These are phyloP conservation scores for Mythimna albipuncta DNA, from an alignment of 2,888 invertebrate genomes.

Conservation along the genomic window DNA sequence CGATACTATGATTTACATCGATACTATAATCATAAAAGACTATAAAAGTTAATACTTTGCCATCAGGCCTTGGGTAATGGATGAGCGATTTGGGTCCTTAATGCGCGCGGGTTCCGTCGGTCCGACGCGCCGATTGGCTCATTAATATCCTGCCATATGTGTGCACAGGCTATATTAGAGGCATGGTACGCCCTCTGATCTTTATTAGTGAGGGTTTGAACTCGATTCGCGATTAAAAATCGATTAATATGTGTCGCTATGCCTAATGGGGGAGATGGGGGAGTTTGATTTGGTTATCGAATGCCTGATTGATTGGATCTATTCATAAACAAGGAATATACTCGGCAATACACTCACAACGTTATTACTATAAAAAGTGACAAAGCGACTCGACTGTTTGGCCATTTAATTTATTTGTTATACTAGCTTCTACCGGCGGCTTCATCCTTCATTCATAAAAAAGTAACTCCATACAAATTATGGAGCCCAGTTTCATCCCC, in stretches of 20 bases:
- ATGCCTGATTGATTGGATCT: neutral
- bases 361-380: no score
- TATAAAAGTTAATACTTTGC: constrained; percentile 73
- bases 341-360: neutral
- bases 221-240: constrained; percentile 70
- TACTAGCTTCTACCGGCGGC: no score
- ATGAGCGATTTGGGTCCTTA: constrained; percentile 73
- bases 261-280: constrained; percentile 20
- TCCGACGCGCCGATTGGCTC: constrained; percentile 79
- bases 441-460: no score
- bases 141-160: constrained; percentile 84
- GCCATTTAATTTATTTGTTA: no score
- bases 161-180: constrained; percentile 69
- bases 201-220: constrained; percentile 71
- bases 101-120: constrained; percentile 75
- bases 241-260: constrained; percentile 69
- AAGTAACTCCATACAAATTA: no score
- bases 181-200: constrained; percentile 67
- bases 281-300: constrained; percentile 16
- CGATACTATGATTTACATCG: constrained; percentile 51
- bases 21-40: constrained; percentile 54
- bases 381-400: no score
- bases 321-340: neutral
- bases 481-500: no score
- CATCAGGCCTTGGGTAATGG: constrained; percentile 76